phyloP scores from a whole-genome alignment of 2,888 invertebrate genomes.

The Molanna angustata region DNA sequence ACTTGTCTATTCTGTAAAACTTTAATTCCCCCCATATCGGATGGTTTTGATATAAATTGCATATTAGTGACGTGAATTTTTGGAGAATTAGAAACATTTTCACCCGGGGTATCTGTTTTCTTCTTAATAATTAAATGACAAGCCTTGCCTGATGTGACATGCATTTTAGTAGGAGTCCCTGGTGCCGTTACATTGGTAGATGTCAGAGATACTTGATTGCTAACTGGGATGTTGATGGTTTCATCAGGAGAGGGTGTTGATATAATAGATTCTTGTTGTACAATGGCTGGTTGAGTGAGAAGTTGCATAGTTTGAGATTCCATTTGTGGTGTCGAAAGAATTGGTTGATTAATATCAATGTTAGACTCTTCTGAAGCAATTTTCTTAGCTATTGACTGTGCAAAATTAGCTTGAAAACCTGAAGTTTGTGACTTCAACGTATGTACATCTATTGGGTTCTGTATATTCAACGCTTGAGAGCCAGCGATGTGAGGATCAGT shows the following conservation, averaged over 20 bases:
- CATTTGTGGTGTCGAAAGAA: too few species aligned
- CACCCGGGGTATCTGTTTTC: slow-evolving; percentile 37
- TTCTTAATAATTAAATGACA: slow-evolving; percentile 50
- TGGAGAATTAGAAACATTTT: slow-evolving; percentile 35
- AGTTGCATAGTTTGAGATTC: slow-evolving; percentile 49
- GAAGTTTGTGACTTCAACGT: slow-evolving; percentile 35
- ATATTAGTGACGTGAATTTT: slow-evolving; percentile 47
- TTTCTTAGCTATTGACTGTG: slow-evolving; percentile 44
- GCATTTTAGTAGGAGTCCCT: slow-evolving; percentile 41
- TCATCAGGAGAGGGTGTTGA: slow-evolving; percentile 31
- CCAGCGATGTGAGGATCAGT: slow-evolving; percentile 29
- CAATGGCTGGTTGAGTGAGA: slow-evolving; percentile 45
- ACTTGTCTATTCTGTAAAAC: slow-evolving; percentile 49
- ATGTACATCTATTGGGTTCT: slow-evolving; percentile 41
- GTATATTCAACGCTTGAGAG: slow-evolving; percentile 37
- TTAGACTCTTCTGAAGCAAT: slow-evolving; percentile 43
- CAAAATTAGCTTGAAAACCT: slow-evolving; percentile 50
- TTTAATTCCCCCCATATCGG: slow-evolving; percentile 43
- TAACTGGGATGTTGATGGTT: slow-evolving; percentile 35
- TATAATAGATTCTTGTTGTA: slow-evolving; percentile 44
- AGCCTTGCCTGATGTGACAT: slow-evolving; percentile 41
- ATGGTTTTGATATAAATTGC: slow-evolving; percentile 48
- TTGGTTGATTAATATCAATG: slow-evolving; percentile 41
- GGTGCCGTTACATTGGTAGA: slow-evolving; percentile 24
- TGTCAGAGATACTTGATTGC: neutral